Base-by-base conservation (phyloP, 2,888 invertebrate species). In the Meandrusa payeni region DNA sequence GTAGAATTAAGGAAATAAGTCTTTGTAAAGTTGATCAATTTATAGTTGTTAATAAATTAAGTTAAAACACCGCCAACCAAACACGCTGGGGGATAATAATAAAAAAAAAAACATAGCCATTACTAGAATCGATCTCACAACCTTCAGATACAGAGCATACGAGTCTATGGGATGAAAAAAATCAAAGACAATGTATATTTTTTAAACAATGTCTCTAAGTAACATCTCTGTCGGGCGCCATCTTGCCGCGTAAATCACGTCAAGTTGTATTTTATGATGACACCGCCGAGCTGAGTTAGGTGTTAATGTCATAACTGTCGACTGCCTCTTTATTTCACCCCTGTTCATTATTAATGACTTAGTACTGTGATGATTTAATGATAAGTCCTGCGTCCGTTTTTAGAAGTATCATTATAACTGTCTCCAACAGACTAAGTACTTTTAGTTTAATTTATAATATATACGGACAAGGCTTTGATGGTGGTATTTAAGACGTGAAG, bases 221-320 rank as follows among this genome's bases (percentile, higher is more conserved):
- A 39, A 41, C 42, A 38, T 44, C 38, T 41, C 42, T 19, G 34
- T 45, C 27, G 32, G 32, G 27, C 54, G 55, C 52, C 48, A 48
- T 53, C 48, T 46, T 44, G 44, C 42, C 42, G 39, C 41, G 52
- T 76, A 73, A 69, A 73, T 76, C 70, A 74, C 41, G 67, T 62
- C 68, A 57, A 54, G 54, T 57, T 63, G 65, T 74, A 60, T 60
- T 71, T 75, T 70, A 74, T 62, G 66, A 57, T 52, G 58, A 56
- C 58, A 59, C 55, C 41, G 50, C 57, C 41, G 47, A 54, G 48
- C 52, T 45, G 57, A 59, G 64, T 61, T 46, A 71, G 68, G 75
- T 74, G 78, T 72, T 64, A 71, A 68, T 51, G 64, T 74, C 70
- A 69, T 65, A 68, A 64, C 62, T 65, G 66, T 64, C 64, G 61